Conservation (phyloP, 2,113 vertebrate species). For the Solenodon paradoxus region DNA sequence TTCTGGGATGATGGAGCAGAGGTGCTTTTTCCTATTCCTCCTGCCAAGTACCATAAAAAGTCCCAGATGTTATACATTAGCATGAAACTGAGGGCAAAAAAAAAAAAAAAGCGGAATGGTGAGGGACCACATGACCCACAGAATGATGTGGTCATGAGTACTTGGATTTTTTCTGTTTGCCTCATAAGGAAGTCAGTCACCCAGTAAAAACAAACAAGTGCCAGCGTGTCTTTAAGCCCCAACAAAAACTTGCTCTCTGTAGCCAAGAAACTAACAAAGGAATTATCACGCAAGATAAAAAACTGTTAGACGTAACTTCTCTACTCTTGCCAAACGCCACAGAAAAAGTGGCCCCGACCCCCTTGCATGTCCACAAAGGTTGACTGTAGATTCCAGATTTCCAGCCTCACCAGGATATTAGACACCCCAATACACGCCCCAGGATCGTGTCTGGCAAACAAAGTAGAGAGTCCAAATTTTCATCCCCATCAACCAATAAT, state of each 20-base stretch:
- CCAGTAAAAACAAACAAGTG: neutral
- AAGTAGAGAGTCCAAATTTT: neutral
- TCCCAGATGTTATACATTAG: neutral
- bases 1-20: neutral
- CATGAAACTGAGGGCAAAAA: neutral
- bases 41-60: neutral
- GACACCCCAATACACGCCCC: neutral
- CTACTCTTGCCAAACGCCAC: neutral
- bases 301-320: neutral
- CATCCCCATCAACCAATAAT: neutral
- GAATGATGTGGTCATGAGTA: neutral
- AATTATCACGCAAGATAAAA: neutral
- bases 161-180: neutral
- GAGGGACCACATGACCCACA: neutral
- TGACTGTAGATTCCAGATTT: neutral
- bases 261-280: neutral
- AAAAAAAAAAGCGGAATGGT: neutral
- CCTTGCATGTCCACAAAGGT: neutral
- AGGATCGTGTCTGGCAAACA: neutral
- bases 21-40: neutral
- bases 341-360: neutral
- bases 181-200: neutral
- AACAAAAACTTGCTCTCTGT: neutral
- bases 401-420: neutral
- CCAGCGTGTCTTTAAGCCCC: neutral